Evolutionary conservation across 2,888 invertebrate genomes (phyloP), one percentile per base, ranked within the genome.

Genomic region (Thecophora atra): DNA sequence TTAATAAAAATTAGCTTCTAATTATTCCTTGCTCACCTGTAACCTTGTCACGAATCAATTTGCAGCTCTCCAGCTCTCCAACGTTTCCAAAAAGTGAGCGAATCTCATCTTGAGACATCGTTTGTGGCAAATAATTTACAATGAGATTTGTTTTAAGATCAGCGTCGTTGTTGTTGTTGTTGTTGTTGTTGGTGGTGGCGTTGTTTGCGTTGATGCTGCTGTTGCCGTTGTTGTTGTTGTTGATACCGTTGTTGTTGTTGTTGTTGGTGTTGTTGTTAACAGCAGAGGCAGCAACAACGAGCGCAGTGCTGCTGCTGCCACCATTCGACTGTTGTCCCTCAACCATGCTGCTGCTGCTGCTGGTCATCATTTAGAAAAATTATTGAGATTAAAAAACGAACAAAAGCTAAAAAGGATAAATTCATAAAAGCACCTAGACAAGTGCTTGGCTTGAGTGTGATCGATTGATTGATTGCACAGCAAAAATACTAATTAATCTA

Each of bases 51-150:
- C 97, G 91, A 84, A 98, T 97, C 83, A 98, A 90, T 89, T 98
- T 98, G 90, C 98, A 98, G 87, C 96, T 96, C 88, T 98, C 98
- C 79, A 98, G 95, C 88, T 97, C 97, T 79, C 98, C 97, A 85
- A 98, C 95, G 86, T 95, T 95, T 74, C 95, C 94, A 88, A 98
- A 98, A 77, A 98, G 89, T 73, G 96, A 95, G 79, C 96, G 91
- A 79, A 98, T 97, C 88, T 97, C 97, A 86, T 97, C 97, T 88
- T 98, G 97, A 75, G 95, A 94, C 89, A 97, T 93, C 76, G 92
- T 94, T 88, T 97, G 97, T 26, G 98, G 97, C 79, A 98, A 90
- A 86, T 97, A 98, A 88, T 98, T 98, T 79, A 98, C 94, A 79
- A 98, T 97, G 79, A 98, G 90, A 88, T 97, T 97, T 47, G 95